These are phyloP conservation scores for Alectura lathami DNA, from an alignment of 2,113 vertebrate genomes.

Conservation along the genomic window DNA sequence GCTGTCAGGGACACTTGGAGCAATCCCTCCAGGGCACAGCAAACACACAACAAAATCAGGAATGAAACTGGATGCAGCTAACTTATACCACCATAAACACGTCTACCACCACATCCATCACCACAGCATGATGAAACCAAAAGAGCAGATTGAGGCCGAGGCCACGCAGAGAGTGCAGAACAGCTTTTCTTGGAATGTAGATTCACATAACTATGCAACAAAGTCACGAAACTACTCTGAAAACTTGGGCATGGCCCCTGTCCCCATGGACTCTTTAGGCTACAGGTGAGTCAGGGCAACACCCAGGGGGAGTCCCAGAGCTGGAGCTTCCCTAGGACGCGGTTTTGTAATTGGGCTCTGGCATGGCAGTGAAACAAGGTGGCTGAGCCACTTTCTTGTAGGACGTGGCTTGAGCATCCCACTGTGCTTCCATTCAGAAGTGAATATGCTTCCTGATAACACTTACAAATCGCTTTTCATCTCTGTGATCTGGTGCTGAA, in stretches of 20 bases:
- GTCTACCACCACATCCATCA: slow-evolving; percentile 88
- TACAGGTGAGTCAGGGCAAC: slow-evolving; percentile 79
- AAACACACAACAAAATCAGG: slow-evolving; percentile 82
- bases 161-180: slow-evolving; percentile 76
- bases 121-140: slow-evolving; percentile 78
- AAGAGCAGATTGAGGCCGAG: slow-evolving; percentile 85
- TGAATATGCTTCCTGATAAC: background rate
- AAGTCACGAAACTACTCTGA: slow-evolving; percentile 88
- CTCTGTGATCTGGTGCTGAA: background rate
- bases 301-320: background rate
- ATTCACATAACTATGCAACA: slow-evolving; percentile 81
- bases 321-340: background rate
- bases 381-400: background rate
- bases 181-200: slow-evolving; percentile 80
- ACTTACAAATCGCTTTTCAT: background rate
- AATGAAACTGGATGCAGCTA: slow-evolving; percentile 79
- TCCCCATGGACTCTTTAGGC: slow-evolving; percentile 80
- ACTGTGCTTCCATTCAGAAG: background rate
- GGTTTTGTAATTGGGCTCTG: background rate
- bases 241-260: slow-evolving; percentile 68
- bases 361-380: background rate
- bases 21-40: slow-evolving; percentile 72
- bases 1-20: slow-evolving; percentile 67
- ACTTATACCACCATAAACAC: slow-evolving; percentile 87
- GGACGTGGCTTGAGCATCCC: background rate